phyloP scores from a whole-genome alignment of 2,113 vertebrate species.

The Spheniscus mendiculus region DNA sequence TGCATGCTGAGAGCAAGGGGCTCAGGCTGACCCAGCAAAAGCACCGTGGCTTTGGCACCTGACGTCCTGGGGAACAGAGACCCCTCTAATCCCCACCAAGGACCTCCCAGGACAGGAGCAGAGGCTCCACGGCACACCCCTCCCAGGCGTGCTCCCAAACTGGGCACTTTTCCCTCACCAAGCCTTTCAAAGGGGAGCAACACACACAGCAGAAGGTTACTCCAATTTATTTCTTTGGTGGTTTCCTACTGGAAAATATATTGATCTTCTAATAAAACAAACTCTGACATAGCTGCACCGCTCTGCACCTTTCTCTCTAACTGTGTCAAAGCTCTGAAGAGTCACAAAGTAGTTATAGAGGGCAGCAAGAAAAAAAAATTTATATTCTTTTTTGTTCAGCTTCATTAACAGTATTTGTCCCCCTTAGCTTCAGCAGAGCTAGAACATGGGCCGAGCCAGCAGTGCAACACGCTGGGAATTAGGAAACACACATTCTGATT shows the following conservation, averaged over 20 bases:
- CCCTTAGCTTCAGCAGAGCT: background rate
- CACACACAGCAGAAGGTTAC: background rate
- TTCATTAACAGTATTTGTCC: background rate
- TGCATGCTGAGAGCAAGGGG: background rate
- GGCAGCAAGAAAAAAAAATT: background rate
- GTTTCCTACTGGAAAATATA: background rate
- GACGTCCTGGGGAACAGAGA: background rate
- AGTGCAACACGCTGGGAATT: accelerated
- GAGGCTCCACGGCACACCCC: background rate
- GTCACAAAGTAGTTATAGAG: background rate
- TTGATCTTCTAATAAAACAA: background rate
- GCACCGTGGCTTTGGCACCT: background rate
- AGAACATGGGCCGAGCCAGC: background rate
- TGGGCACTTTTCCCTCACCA: background rate
- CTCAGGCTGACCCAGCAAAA: background rate
- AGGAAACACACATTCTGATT: background rate
- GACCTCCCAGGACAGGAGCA: background rate
- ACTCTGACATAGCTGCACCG: background rate
- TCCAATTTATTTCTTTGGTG: background rate
- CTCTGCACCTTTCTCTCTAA: background rate
- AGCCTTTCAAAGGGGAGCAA: background rate
- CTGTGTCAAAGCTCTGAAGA: background rate
- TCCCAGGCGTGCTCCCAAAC: background rate
- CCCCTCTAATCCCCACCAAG: background rate
- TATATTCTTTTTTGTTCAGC: background rate